Base-by-base conservation (phyloP, 2,113 vertebrate genomes). In the Shinisaurus crocodilurus region DNA sequence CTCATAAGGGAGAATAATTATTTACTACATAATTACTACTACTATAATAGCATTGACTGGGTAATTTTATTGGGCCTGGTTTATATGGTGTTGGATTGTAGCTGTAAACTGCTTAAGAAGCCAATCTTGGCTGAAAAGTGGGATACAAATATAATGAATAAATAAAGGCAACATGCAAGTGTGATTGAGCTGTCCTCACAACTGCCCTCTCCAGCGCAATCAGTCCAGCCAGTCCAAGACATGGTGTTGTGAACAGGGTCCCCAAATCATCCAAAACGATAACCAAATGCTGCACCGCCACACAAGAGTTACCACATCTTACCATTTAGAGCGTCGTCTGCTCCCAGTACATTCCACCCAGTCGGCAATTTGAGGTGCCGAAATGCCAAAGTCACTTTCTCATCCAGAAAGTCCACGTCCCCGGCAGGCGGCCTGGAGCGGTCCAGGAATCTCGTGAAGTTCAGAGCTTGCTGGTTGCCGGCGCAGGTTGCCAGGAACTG, bases 341-440 rank as follows among this genome's bases (percentile, higher is more conserved):
- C 96, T 23, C 98, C 98, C 97, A 99, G 92, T 63, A 99, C 97
- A 12, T 98, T 99, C 99, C 99, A 99, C 93, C 97, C 98, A 0
- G 97, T 94, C 0, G 99, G 98, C 90, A 99, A 96, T 3, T 96
- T 96, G 74, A 99, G 96, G 94, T 99, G 98, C 67, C 97, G 97
- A 29, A 99, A 98, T 0, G 99, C 99, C 95, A 99, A 95, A 0
- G 98, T 97, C 88, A 99, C 97, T 91, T 97, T 99, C 95, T 98
- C 97, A 87, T 99, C 99, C 70, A 99, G 92, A 5, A 97, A 97
- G 48, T 99, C 97, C 81, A 98, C 98, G 15, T 99, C 98, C 1
- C 96, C 94, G 65, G 98, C 96, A 0, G 98, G 98, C 5, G 98
- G 98, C 86, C 98, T 97, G 6, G 98, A 98, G 54, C 98, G 97